Base-by-base conservation (phyloP, 37 sponge, comb jelly and placozoan genomes). In the Crambe crambe region DNA sequence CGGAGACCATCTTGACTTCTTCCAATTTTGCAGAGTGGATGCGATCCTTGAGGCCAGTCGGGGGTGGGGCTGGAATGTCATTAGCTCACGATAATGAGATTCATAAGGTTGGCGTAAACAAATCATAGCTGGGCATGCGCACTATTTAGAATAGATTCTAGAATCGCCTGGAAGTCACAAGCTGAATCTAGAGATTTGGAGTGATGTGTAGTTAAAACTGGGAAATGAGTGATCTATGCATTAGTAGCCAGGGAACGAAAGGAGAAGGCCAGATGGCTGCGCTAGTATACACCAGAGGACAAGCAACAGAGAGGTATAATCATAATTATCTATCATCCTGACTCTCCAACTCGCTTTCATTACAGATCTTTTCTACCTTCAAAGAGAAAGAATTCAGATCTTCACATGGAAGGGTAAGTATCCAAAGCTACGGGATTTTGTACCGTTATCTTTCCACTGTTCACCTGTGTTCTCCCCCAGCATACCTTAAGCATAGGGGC, bases 51-150 rank as follows among this genome's bases (percentile, higher is more conserved):
- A 62, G 26, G 12, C 25, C 26, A 62, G 63, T 8, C 30, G 63
- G 36, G 38, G 69, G 69, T 32, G 69, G 36, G 69, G 69, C 69
- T 68, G 69, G 69, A 68, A 68, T 68, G 38, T 35, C 4, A 32
- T 20, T 30, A 12, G 56, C 56, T 54, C 56, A 20, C n/a, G n/a
- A n/a, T n/a, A 47, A 47, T 47, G 51, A 47, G 10, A 47, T 47
- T 47, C 51, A 47, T 47, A 47, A 12, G 12, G 6, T 12, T 47
- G 51, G 5, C 5, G 63, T 62, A 62, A 62, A 27, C 26, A n/a
- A n/a, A n/a, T n/a, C n/a, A n/a, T n/a, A 62, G 30, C 30, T 22
- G 63, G 63, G 63, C 31, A 54, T 54, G 18, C 12, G 56, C 56
- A 22, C 31, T 8, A 27, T n/a, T 27, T 62, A 18, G 31, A n/a